Conservation (phyloP, 2,797 vertebrate genomes). For the Telmatherina bonti region DNA sequence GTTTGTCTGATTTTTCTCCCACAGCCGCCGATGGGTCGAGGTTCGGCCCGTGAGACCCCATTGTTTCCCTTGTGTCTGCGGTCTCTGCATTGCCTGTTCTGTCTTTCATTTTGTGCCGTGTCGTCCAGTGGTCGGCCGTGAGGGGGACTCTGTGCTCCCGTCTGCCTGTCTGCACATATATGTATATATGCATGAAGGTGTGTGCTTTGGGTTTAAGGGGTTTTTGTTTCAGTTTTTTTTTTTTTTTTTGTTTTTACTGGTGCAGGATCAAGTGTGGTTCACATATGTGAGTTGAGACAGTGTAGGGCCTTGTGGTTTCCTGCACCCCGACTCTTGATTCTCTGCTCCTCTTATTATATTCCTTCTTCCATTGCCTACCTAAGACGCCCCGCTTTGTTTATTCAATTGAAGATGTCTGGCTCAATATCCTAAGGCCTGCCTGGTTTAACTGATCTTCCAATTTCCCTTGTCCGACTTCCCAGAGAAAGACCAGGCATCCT, state of each 20-base stretch:
- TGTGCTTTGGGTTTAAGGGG: slow-evolving; percentile 41
- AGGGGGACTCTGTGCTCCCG: slow-evolving; percentile 39
- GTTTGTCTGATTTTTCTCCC: slow-evolving; percentile 65
- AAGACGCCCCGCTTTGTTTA: slow-evolving; percentile 61
- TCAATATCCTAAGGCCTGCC: slow-evolving; percentile 62
- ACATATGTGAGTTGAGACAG: slow-evolving; percentile 76
- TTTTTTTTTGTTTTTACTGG: slow-evolving; percentile 24
- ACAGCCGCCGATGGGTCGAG: slow-evolving; percentile 37
- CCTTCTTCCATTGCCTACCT: slow-evolving; percentile 43
- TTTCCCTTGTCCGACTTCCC: slow-evolving; percentile 48
- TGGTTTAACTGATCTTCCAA: slow-evolving; percentile 57
- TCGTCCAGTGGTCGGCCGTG: slow-evolving; percentile 66
- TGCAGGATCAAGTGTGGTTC: slow-evolving; percentile 70
- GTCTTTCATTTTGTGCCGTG: slow-evolving; percentile 53
- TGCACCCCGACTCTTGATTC: slow-evolving; percentile 67
- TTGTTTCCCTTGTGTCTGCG: slow-evolving; percentile 73
- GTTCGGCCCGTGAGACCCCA: slow-evolving; percentile 59
- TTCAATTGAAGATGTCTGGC: slow-evolving; percentile 64
- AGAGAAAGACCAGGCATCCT: slow-evolving; percentile 47
- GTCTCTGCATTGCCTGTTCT: slow-evolving; percentile 55
- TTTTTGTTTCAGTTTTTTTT: slow-evolving; percentile 12
- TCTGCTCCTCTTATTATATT: slow-evolving; percentile 59
- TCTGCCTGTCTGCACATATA: slow-evolving; percentile 58
- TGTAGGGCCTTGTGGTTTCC: slow-evolving; percentile 81
- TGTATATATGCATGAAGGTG: slow-evolving; percentile 39